Conservation (phyloP, 2,888 invertebrate species). For the Elysia crispata region DNA sequence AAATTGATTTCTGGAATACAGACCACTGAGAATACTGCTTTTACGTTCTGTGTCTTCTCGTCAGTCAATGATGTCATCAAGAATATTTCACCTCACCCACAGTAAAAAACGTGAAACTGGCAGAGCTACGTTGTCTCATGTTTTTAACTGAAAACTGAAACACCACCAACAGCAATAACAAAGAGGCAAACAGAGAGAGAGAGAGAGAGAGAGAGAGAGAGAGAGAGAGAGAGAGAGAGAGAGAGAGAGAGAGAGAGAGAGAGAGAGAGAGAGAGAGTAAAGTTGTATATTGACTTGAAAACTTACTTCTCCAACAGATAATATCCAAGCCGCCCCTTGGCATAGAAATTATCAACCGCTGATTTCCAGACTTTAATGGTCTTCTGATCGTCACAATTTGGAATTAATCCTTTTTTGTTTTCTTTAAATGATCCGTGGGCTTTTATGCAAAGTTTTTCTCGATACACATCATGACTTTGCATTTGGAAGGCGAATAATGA, state of each 20-base stretch:
- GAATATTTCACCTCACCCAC: too few species aligned
- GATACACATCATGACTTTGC: background rate
- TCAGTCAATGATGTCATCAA: too few species aligned
- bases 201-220: slow-evolving; percentile 13
- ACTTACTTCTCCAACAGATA: background rate
- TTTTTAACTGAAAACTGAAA: too few species aligned
- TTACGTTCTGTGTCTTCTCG: too few species aligned
- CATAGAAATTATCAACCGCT: background rate
- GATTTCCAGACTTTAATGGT: slow-evolving; percentile 11
- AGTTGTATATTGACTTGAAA: slow-evolving; percentile 1
- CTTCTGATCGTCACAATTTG: background rate
- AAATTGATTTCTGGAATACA: too few species aligned
- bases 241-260: background rate
- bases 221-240: slow-evolving; percentile 11
- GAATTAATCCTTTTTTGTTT: background rate
- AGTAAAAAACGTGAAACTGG: too few species aligned
- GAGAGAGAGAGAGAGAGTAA: background rate
- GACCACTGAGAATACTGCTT: too few species aligned
- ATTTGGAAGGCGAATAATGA: background rate
- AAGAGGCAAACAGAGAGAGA: background rate
- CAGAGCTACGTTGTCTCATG: too few species aligned
- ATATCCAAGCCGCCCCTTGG: too few species aligned
- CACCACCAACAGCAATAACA: too few species aligned
- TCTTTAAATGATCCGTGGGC: background rate
- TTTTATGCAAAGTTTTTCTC: background rate